Evolutionary conservation across 2,113 vertebrate species (phyloP).

Genomic region (Pseudolaguvia tuberculata): DNA sequence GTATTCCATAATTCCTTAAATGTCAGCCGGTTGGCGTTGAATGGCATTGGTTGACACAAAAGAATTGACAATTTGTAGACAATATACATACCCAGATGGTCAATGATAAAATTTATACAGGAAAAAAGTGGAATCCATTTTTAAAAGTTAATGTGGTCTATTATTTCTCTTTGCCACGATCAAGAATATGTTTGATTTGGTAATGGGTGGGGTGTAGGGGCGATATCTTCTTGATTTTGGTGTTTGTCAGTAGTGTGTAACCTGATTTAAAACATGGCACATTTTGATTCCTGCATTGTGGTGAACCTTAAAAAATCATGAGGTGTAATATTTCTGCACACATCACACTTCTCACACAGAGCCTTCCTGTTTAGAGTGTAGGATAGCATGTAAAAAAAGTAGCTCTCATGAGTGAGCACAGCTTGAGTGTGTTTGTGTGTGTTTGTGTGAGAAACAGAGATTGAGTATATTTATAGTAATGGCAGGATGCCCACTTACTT

Average conservation of each 20-base stretch:
- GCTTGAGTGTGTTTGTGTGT: conserved; percentile 26
- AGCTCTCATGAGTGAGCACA: conserved; percentile 51
- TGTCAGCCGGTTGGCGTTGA: neutral
- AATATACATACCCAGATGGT: neutral
- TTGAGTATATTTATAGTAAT: conserved; percentile 10
- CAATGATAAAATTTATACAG: neutral
- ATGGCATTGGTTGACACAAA: neutral
- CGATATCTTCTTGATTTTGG: neutral
- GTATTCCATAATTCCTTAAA: neutral
- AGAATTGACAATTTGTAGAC: neutral
- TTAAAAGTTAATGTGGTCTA: neutral
- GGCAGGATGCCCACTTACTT: conserved; percentile 71
- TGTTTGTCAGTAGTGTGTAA: neutral
- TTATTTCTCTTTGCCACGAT: neutral
- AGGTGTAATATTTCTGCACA: neutral
- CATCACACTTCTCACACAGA: neutral
- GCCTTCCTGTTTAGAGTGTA: conserved; percentile 20
- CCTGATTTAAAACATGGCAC: neutral
- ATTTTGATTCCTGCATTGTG: neutral
- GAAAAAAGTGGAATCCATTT: too few relatives aligned
- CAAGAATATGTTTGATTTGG: neutral
- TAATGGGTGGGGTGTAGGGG: too few relatives aligned
- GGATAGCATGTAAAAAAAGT: conserved; percentile 47
- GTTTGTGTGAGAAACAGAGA: conserved; percentile 5
- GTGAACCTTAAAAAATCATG: conserved; percentile 1